phyloP scores from a whole-genome alignment of 2,797 vertebrate species.

The Crenichthys baileyi region DNA sequence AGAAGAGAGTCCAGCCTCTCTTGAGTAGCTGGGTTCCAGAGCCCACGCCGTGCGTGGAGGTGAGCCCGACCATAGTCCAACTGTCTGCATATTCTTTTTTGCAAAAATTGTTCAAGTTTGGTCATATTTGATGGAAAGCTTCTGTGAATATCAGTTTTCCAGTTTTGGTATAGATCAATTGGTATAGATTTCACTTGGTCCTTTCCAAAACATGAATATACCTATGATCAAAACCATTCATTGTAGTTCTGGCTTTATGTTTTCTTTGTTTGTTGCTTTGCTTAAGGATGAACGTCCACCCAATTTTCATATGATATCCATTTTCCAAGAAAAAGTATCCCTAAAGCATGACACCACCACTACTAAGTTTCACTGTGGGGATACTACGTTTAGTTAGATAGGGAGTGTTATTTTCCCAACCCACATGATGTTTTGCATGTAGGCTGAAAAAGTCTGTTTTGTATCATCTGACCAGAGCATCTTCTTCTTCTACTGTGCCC shows the following conservation, averaged over 20 bases:
- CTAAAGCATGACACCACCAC: background rate
- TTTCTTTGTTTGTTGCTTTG: background rate
- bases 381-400: background rate
- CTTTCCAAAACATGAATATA: background rate
- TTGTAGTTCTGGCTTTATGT: background rate
- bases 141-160: background rate
- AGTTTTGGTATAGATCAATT: background rate
- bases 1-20: too few species aligned
- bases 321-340: background rate
- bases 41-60: too few species aligned
- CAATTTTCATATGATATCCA: background rate
- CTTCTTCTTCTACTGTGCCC: background rate
- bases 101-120: background rate
- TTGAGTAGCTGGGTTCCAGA: too few species aligned
- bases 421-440: background rate
- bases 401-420: background rate
- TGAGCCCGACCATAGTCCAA: too few species aligned
- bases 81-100: background rate
- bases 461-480: background rate
- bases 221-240: background rate
- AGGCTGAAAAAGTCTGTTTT: background rate
- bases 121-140: background rate
- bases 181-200: background rate
- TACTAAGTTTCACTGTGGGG: background rate
- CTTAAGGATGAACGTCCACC: background rate